Base-by-base conservation (phyloP, 1,140 invertebrate genomes). In the Berghia stephanieae region DNA sequence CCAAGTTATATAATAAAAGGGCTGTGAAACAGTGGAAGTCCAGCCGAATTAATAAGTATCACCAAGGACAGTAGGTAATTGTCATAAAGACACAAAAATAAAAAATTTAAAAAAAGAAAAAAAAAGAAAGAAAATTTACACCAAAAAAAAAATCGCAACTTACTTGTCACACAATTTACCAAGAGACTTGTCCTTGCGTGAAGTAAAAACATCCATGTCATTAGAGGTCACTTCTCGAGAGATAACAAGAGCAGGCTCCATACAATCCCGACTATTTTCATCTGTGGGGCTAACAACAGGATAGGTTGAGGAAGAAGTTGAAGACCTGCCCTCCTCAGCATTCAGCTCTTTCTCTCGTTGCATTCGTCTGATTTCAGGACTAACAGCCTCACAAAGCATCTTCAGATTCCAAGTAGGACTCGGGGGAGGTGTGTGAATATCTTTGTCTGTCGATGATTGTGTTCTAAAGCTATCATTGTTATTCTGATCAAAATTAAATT, bases 391-490 rank as follows among this genome's bases (percentile, higher is more conserved):
- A 60, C 87, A 88, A 4, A 90, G 77, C 82, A 90, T 84, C 82
- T 88, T 89, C 2, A 90, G 81, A 77, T 90, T 90, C 66, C 87
- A 84, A 27, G 87, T 89, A n/a, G 89, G 89, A 38, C 88, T 89
- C 1, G 86, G 75, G 16, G 89, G 89, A 38, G 81, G 70, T n/a
- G 70, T 72, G n/a, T n/a, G n/a, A n/a, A n/a, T n/a, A n/a, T n/a
- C n/a, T n/a, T n/a, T n/a, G n/a, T n/a, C n/a, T n/a, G n/a, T n/a
- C n/a, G n/a, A n/a, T n/a, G n/a, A n/a, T n/a, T n/a, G n/a, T n/a
- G n/a, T n/a, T n/a, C n/a, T n/a, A n/a, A n/a, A n/a, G n/a, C n/a
- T n/a, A n/a, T n/a, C n/a, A n/a, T n/a, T n/a, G n/a, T n/a, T n/a
- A n/a, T n/a, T n/a, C n/a, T n/a, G n/a, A n/a, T n/a, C n/a, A n/a